Evolutionary conservation across 2,113 vertebrate species (phyloP).

Genomic region (Carassius gibelio): DNA sequence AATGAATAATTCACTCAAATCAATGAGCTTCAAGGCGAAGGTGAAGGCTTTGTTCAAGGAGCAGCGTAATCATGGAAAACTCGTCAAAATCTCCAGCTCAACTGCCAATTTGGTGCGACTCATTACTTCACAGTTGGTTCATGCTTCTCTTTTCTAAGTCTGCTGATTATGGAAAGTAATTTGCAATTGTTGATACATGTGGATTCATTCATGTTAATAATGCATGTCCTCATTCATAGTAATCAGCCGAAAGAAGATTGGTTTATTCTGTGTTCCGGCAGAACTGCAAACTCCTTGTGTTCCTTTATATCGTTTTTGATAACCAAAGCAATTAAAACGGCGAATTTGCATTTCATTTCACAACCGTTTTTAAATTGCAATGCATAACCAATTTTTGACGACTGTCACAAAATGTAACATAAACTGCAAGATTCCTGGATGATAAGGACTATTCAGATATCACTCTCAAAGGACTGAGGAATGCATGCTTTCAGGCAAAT

Average conservation of each 20-base stretch:
- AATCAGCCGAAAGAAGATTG: conserved; percentile 10
- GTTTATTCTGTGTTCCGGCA: background rate
- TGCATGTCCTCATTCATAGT: background rate
- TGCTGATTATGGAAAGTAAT: conserved; percentile 14
- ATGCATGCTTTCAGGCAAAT: background rate
- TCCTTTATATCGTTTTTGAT: background rate
- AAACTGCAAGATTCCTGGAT: background rate
- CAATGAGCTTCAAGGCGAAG: background rate
- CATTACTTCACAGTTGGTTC: conserved; percentile 23
- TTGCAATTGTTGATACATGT: conserved; percentile 27
- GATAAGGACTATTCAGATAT: background rate
- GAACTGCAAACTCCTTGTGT: conserved; percentile 1
- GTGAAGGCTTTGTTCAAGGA: conserved; percentile 17
- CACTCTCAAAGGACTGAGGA: background rate
- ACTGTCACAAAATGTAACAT: background rate
- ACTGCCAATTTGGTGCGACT: background rate
- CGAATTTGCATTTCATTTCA: background rate
- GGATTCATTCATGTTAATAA: conserved; percentile 36
- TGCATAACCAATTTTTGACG: too few species aligned
- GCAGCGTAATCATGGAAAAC: conserved; percentile 9
- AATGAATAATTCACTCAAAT: conserved; percentile 3
- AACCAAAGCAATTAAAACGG: background rate
- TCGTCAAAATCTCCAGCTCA: conserved; percentile 17
- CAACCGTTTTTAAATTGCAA: background rate
- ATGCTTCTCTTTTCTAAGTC: conserved; percentile 6